phyloP scores from a whole-genome alignment of 2,113 vertebrate species.

The Oenanthe melanoleuca region DNA sequence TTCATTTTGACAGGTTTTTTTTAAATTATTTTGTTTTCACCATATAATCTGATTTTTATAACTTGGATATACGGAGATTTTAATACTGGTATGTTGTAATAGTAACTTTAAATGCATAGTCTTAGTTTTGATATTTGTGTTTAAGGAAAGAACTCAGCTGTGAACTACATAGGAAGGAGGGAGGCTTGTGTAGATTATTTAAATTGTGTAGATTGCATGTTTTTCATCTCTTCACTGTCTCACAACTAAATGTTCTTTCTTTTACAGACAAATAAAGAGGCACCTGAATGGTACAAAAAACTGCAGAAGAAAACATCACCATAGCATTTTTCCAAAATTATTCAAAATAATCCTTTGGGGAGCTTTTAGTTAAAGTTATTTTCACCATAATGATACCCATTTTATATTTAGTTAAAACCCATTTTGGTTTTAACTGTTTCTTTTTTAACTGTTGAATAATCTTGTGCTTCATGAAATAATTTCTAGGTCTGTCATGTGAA shows the following conservation, averaged over 20 bases:
- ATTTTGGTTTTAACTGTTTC: slow-evolving; percentile 15
- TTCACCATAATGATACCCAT: slow-evolving; percentile 30
- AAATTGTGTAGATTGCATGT: background rate
- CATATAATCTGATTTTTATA: background rate
- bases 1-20: background rate
- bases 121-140: background rate
- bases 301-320: slow-evolving; percentile 72
- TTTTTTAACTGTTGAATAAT: slow-evolving; percentile 21
- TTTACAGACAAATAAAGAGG: slow-evolving; percentile 89
- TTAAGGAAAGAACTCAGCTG: background rate
- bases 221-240: background rate
- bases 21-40: background rate
- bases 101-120: background rate
- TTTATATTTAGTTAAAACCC: background rate
- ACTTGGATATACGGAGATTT: background rate
- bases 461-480: slow-evolving; percentile 17
- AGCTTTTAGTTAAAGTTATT: slow-evolving; percentile 2
- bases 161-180: background rate
- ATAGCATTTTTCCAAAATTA: slow-evolving; percentile 35
- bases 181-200: background rate
- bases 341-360: background rate
- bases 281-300: slow-evolving; percentile 82
- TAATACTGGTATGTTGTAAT: background rate
- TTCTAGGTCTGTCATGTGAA: slow-evolving; percentile 17
- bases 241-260: background rate